Base-by-base conservation (phyloP, 1,140 invertebrate genomes). In the Brachionus calyciflorus region DNA sequence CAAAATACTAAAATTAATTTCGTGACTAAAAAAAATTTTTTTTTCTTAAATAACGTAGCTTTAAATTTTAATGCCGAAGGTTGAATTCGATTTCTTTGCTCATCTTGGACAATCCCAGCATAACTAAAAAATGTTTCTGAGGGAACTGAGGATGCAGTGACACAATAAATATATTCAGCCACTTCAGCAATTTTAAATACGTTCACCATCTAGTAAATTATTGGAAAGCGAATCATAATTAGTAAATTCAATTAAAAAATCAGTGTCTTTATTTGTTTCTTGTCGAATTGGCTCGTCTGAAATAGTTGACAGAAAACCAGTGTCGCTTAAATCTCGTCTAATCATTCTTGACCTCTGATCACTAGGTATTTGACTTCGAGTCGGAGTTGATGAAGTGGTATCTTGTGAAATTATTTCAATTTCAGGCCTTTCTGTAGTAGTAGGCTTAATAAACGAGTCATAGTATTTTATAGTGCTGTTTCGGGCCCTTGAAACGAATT, bases 281-380 rank as follows among this genome's bases (percentile, higher is more conserved):
- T n/a, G 48, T 49, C 24, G 48, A 49, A 49, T 49, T n/a, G n/a
- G n/a, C n/a, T n/a, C n/a, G 48, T 49, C 48, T 19, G 48, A 49
- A 19, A 3, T 49, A 6, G 48, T 49, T 21, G 48, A 49, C 48
- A 49, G 48, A 49, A 49, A 49, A 49, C 48, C 48, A 49, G 48
- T 49, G 24, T 49, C 48, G 24, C 48, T 21, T 49, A 49, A 49
- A 49, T 49, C 48, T 49, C 48, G 17, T 49, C 48, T 49, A 21
- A n/a, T 49, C 24, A 19, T 49, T 49, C 24, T 49, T 41, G 48
- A n/a, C 48, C n/a, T 49, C 24, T 49, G 48, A 19, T 49, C 48
- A 49, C 48, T 19, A 49, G 48, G 48, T 49, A 49, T 49, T 49
- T 49, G 48, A 49, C n/a, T 19, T 49, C n/a, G n/a, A n/a, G 48